Evolutionary conservation across 2,888 invertebrate genomes (phyloP).

Genomic region (Antheraea yamamai): DNA sequence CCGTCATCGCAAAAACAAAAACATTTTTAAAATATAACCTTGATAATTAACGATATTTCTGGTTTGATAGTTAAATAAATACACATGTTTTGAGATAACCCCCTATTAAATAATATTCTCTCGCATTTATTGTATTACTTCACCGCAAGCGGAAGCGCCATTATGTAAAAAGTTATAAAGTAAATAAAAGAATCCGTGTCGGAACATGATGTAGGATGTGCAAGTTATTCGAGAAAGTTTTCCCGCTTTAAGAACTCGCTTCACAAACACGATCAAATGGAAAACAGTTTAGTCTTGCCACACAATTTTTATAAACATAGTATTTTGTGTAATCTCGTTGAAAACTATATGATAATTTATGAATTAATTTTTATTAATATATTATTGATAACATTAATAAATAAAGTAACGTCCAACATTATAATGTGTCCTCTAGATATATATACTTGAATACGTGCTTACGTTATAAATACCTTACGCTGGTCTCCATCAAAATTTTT

Average conservation of each 20-base stretch:
- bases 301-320: neutral
- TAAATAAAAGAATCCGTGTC: slow-evolving; percentile 10
- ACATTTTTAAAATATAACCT: neutral
- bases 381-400: too few species aligned
- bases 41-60: neutral
- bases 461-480: neutral
- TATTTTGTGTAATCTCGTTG: neutral
- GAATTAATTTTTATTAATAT: too few species aligned
- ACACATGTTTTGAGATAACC: neutral
- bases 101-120: neutral
- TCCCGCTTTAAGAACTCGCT: slow-evolving; percentile 1
- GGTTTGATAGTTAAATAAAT: neutral
- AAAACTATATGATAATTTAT: neutral
- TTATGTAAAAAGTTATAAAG: slow-evolving; percentile 10
- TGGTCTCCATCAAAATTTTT: neutral
- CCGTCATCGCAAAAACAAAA: too few species aligned
- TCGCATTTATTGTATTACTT: neutral
- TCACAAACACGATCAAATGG: neutral
- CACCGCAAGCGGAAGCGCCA: neutral
- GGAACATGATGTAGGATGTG: slow-evolving; percentile 3
- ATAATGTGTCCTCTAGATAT: too few species aligned
- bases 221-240: neutral
- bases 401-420: neutral
- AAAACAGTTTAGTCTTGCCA: neutral
- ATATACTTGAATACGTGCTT: too few species aligned